Evolutionary conservation across 2,113 vertebrate species (phyloP).

Genomic region (Dromas ardeola): DNA sequence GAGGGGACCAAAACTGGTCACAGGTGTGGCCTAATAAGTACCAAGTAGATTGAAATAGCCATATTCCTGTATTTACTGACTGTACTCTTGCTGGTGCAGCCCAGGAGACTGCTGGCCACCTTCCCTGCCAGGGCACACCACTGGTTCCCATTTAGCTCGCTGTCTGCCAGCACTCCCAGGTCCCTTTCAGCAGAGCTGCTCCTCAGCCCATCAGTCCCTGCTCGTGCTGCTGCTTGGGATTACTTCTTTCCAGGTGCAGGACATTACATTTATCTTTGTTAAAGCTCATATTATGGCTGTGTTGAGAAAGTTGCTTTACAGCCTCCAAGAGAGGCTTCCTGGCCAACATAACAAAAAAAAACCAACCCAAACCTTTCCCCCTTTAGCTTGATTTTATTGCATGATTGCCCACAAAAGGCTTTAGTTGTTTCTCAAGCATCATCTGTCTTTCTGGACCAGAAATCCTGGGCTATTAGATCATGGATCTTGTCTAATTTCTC

Average conservation of each 20-base stretch:
- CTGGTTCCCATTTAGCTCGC: not conserved
- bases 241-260: not conserved
- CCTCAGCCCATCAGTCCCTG: not conserved
- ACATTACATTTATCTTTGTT: not conserved
- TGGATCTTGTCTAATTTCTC: not conserved
- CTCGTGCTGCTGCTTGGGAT: not conserved
- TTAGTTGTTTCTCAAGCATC: not conserved
- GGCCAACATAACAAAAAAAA: not conserved
- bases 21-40: not conserved
- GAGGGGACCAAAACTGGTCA: not conserved
- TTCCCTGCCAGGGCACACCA: not conserved
- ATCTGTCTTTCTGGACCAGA: not conserved
- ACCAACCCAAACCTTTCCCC: not conserved
- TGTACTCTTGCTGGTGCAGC: not conserved
- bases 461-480: slow-evolving; percentile 1
- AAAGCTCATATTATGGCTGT: not conserved
- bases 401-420: not conserved
- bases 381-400: not conserved
- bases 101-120: not conserved
- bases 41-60: not conserved
- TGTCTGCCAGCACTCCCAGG: not conserved
- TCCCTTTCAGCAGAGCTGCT: not conserved
- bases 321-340: not conserved
- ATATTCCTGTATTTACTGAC: not conserved
- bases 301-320: not conserved